Conservation (phyloP, 2,113 vertebrate genomes). For the Danio rerio region DNA sequence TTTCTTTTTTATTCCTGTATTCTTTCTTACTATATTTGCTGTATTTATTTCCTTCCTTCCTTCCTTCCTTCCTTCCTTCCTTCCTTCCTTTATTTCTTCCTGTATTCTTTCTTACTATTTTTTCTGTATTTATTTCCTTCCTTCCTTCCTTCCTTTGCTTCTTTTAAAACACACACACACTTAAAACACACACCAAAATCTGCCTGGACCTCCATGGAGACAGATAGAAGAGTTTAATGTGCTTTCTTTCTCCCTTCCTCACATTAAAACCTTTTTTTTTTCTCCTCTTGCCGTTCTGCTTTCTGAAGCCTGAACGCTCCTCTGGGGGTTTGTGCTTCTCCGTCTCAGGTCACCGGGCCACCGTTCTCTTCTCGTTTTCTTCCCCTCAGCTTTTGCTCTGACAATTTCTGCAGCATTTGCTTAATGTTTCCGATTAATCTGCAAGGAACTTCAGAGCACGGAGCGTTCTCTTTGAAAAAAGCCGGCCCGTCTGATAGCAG, state of each 20-base stretch:
- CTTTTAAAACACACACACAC: slow-evolving; percentile 23
- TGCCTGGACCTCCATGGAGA: slow-evolving; percentile 23
- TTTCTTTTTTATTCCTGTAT: too few relatives aligned
- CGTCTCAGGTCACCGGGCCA: slow-evolving; percentile 7
- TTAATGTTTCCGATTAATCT: slow-evolving; percentile 65
- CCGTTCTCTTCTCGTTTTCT: neutral
- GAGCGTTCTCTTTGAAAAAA: slow-evolving; percentile 56
- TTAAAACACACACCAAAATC: slow-evolving; percentile 9
- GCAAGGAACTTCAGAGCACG: slow-evolving; percentile 61
- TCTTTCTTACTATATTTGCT: too few relatives aligned
- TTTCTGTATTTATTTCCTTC: too few relatives aligned
- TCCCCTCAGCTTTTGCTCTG: neutral
- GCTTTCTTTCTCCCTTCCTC: slow-evolving; percentile 1
- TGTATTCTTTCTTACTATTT: too few relatives aligned
- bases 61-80: too few relatives aligned
- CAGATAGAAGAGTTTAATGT: neutral
- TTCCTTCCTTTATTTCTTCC: too few relatives aligned
- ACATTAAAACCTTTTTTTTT: slow-evolving; percentile 1
- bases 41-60: too few relatives aligned
- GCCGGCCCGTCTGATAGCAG: slow-evolving; percentile 51
- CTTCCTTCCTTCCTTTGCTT: too few relatives aligned
- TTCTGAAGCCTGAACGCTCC: slow-evolving; percentile 35
- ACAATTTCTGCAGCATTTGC: slow-evolving; percentile 26
- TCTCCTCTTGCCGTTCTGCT: neutral
- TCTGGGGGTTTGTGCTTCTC: slow-evolving; percentile 23